Percentiles rank a stretch among this genome's conserved stretches.
Evolutionary conservation across 2,888 invertebrate species (phyloP).

Genomic region (Anarsia innoxiella): DNA sequence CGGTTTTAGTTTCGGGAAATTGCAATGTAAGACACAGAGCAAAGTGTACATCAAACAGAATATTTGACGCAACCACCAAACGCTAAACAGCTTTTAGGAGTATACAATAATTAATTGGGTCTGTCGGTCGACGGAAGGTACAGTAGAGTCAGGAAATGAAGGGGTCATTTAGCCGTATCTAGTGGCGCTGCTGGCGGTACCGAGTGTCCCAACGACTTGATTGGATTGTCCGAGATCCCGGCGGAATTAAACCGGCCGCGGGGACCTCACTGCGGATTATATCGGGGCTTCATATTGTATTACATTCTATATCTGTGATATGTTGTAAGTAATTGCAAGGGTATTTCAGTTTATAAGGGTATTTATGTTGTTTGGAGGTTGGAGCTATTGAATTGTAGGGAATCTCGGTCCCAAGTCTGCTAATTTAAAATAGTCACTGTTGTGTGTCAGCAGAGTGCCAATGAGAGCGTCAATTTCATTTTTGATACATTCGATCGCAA

Average conservation of each 20-base stretch:
- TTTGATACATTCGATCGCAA: too few relatives aligned
- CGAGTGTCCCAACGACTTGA: conserved; percentile 26
- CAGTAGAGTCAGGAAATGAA: conserved; percentile 22
- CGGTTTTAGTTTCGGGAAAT: too few relatives aligned
- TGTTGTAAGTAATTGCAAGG: conserved; percentile 9
- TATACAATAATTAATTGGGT: conserved; percentile 48
- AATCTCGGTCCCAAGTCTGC: too few relatives aligned
- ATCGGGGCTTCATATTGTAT: conserved; percentile 14
- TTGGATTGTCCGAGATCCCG: conserved; percentile 31
- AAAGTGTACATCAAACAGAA: too few relatives aligned
- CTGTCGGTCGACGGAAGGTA: too few relatives aligned
- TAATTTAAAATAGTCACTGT: too few relatives aligned
- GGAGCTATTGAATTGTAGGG: not conserved
- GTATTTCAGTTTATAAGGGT: conserved; percentile 3
- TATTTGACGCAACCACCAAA: too few relatives aligned
- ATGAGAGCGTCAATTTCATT: too few relatives aligned
- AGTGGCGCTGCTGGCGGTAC: too few relatives aligned
- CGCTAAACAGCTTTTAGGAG: too few relatives aligned
- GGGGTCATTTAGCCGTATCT: conserved; percentile 22
- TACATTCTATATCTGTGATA: conserved; percentile 12
- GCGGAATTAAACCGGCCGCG: conserved; percentile 20
- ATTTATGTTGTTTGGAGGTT: not conserved
- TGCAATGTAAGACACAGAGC: too few relatives aligned
- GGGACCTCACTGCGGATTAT: conserved; percentile 16
- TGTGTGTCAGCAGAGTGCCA: too few relatives aligned